phyloP scores from a whole-genome alignment of 2,888 invertebrate species.

The Escarpia spicata region DNA sequence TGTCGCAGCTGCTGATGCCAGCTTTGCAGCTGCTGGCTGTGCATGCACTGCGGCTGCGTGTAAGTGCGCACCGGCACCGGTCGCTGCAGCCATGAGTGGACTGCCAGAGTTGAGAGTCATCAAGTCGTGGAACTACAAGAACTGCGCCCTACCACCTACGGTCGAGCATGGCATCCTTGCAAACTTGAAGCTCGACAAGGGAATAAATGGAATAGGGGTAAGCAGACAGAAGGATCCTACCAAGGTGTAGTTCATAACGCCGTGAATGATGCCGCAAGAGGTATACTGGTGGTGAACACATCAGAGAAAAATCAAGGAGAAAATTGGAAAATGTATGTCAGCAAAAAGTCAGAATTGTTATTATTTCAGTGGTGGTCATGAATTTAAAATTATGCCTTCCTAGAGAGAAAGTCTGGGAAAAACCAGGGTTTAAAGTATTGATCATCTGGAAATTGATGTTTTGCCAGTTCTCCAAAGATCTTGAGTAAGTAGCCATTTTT shows the following conservation, averaged over 20 bases:
- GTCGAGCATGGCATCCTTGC: conserved; percentile 21
- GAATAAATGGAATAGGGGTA: conserved; percentile 20
- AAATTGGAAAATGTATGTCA: no score
- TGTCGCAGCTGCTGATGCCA: background rate
- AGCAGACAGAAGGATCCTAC: background rate
- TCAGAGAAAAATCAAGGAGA: background rate
- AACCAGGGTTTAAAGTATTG: background rate
- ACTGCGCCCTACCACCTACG: background rate
- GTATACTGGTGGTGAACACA: background rate
- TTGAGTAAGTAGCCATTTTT: background rate
- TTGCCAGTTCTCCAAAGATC: background rate
- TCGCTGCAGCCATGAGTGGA: background rate
- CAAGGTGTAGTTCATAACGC: background rate
- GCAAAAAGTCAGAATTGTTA: background rate
- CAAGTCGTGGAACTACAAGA: conserved; percentile 12
- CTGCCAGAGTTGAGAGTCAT: background rate
- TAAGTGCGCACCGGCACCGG: conserved; percentile 17
- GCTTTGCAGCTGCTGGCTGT: background rate
- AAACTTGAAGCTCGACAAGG: conserved; percentile 17
- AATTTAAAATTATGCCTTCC: background rate
- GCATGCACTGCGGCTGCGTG: conserved; percentile 1
- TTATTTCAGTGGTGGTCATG: background rate
- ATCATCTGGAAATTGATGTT: background rate
- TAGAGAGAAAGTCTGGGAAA: background rate
- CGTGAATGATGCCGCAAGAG: background rate